Evolutionary conservation across 2,113 vertebrate species (phyloP), one percentile per base, ranked within the genome.

Genomic region (Orientallactaga bullata): DNA sequence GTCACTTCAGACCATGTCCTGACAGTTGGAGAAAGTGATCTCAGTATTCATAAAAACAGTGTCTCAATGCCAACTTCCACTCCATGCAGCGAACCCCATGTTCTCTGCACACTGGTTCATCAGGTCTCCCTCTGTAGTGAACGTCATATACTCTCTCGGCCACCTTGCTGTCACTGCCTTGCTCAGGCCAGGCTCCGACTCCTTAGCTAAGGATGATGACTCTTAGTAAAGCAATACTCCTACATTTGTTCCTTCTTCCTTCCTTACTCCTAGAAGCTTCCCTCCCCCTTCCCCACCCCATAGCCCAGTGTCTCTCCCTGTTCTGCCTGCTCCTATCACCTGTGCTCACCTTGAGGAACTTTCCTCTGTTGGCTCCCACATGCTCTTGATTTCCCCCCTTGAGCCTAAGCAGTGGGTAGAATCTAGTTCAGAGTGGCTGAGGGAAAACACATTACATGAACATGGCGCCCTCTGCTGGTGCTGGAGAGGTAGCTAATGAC

Each of bases 391-490:
- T 39, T 55, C 55, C 3, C 9, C 16, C 13, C 28, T 61, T 68
- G 3, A 51, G 35, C 32, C 26, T n/a, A 0, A 3, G 32, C n/a
- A n/a, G 42, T 55, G 66, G 39, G 18, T 21, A 20, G 79, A 72
- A 66, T 42, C 65, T 73, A 23, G n/a, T 65, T 37, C 68, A 21
- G 28, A 47, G 47, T 5, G 20, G 63, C 20, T 0, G 16, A 61
- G 68, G 51, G n/a, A 55, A 83, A 55, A 18, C 26, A 9, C 20
- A 69, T 66, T 94, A 10, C 42, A 13, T 17, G 32, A 10, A 35
- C 26, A 79, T 55, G 30, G 69, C 18, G 2, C 83, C 83, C 85
- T 94, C 95, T 97, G 47, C 88, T 92, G 95, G 69, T 71, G 30
- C 30, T 20, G 6, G 1, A 24, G 3, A 15, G 26, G 32, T 69